Conservation (phyloP, 35 echinoderm and acorn worm genomes). For the Lytechinus variegatus region DNA sequence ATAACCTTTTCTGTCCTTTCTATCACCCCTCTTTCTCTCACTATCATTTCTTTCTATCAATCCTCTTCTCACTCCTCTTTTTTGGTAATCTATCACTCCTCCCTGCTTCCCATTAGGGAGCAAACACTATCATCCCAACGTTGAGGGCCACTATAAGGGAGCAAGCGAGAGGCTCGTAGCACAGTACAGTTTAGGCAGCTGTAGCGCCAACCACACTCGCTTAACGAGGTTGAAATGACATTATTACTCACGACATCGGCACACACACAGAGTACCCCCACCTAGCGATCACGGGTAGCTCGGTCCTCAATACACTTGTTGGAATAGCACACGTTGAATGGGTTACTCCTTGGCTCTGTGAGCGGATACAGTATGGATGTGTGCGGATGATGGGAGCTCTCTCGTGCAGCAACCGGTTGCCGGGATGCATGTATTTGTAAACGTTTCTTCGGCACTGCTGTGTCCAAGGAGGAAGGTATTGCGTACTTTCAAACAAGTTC, state of each 20-base stretch:
- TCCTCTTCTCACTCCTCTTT: not conserved
- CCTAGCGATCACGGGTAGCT: not conserved
- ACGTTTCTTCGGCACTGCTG: constrained; percentile 78
- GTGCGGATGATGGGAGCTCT: not conserved
- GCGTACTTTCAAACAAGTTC: not conserved
- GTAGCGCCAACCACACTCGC: not conserved
- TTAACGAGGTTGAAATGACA: not conserved
- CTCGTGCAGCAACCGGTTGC: not conserved
- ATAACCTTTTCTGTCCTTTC: not conserved
- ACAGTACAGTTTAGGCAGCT: not conserved
- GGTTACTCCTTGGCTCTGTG: not conserved
- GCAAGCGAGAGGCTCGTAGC: not conserved
- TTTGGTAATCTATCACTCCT: not conserved
- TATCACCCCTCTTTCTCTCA: not conserved
- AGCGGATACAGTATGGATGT: not conserved
- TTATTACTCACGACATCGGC: not conserved
- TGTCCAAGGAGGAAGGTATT: constrained; percentile 66
- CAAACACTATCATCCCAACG: not conserved
- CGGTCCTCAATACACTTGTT: not conserved
- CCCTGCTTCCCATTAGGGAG: not conserved
- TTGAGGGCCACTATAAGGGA: not conserved
- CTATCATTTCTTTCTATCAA: not conserved
- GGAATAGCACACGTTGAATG: not conserved
- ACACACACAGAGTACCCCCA: not conserved
- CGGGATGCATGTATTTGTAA: constrained; percentile 83